These are phyloP conservation scores for Thumatha senex DNA, from an alignment of 2,888 invertebrate species.

Conservation along the genomic window DNA sequence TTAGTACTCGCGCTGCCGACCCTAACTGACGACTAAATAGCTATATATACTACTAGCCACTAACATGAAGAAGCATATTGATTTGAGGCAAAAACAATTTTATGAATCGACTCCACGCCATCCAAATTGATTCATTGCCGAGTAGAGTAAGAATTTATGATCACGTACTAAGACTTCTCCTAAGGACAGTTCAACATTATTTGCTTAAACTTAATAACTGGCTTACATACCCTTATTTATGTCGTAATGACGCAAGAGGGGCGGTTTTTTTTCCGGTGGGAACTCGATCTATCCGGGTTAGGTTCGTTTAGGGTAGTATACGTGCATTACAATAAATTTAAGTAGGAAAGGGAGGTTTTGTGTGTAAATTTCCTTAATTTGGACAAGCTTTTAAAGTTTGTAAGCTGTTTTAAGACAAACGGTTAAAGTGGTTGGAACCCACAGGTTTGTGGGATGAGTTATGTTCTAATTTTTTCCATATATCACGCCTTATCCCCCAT, in stretches of 20 bases:
- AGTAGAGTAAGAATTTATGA: constrained; percentile 32
- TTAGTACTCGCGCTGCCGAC: too few species aligned
- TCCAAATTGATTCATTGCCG: constrained; percentile 38
- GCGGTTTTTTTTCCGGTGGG: constrained; percentile 39
- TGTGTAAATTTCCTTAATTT: constrained; percentile 16
- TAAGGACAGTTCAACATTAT: constrained; percentile 48
- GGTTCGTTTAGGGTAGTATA: constrained; percentile 33
- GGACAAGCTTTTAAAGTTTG: constrained; percentile 23
- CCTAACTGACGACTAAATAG: too few species aligned
- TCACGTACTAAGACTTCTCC: constrained; percentile 31
- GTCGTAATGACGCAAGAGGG: constrained; percentile 22
- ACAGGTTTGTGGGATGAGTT: background rate
- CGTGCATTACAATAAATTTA: constrained; percentile 40
- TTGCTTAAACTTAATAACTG: constrained; percentile 54
- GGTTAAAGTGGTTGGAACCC: background rate
- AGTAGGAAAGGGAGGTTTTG: constrained; percentile 26
- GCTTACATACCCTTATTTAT: constrained; percentile 51
- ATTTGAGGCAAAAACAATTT: background rate
- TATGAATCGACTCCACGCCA: constrained; percentile 17
- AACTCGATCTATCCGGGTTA: constrained; percentile 38
- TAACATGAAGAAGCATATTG: too few species aligned
- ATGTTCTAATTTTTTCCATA: too few species aligned
- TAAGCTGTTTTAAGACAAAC: constrained; percentile 14
- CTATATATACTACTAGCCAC: too few species aligned
- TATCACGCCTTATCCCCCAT: too few species aligned